Evolutionary conservation across 2,797 vertebrate genomes (phyloP).

Genomic region (Adrianichthys oophorus): DNA sequence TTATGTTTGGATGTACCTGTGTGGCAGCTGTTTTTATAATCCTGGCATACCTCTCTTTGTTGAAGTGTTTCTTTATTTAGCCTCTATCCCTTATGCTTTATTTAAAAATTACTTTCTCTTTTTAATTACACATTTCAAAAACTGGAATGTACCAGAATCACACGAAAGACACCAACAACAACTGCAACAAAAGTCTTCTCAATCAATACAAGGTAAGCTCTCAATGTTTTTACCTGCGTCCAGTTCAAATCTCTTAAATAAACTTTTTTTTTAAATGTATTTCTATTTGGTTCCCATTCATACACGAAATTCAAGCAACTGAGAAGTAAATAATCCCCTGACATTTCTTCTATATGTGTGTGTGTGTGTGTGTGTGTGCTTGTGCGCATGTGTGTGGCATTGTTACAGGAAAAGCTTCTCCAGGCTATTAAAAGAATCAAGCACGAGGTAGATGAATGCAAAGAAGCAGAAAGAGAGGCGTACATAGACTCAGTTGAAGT

Average conservation of each 20-base stretch:
- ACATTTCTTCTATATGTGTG: constrained; percentile 4
- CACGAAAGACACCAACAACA: constrained; percentile 73
- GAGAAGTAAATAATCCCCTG: background rate
- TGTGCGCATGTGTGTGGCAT: constrained; percentile 28
- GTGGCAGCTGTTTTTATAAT: constrained; percentile 26
- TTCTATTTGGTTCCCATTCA: background rate
- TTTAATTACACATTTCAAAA: constrained; percentile 37
- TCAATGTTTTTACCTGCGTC: constrained; percentile 30
- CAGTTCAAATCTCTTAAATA: constrained; percentile 8
- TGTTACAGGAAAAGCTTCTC: constrained; percentile 76
- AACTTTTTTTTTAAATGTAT: background rate
- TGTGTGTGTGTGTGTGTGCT: constrained; percentile 26
- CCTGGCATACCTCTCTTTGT: constrained; percentile 21
- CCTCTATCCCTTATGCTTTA: constrained; percentile 14
- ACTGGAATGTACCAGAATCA: constrained; percentile 77
- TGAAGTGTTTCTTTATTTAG: constrained; percentile 7
- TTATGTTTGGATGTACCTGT: constrained; percentile 43
- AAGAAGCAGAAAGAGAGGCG: constrained; percentile 72
- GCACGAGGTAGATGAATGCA: constrained; percentile 76
- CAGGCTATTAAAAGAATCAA: constrained; percentile 82
- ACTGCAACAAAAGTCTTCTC: constrained; percentile 70
- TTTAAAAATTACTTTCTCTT: constrained; percentile 28
- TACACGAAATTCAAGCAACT: background rate
- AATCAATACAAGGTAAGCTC: constrained; percentile 73
- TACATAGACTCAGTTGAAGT: constrained; percentile 63